phyloP scores from a whole-genome alignment of 2,113 vertebrate genomes.

The Tenrec ecaudatus region DNA sequence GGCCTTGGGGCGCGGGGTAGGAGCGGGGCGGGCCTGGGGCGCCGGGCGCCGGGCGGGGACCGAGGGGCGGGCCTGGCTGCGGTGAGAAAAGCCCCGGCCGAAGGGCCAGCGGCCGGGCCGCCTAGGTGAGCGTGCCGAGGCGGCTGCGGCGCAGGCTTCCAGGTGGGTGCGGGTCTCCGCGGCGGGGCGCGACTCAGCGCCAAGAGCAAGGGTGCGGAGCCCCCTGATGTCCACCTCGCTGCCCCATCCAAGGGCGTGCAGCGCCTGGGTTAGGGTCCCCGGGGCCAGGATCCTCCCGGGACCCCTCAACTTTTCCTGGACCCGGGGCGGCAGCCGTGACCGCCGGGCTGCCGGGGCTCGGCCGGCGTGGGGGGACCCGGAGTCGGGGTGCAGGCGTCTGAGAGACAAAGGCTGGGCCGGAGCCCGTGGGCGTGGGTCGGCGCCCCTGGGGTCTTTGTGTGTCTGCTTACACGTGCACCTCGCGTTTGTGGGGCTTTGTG shows the following conservation, averaged over 20 bases:
- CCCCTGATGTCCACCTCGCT: neutral
- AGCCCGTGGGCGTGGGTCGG: slow-evolving; percentile 36
- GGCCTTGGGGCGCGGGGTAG: neutral
- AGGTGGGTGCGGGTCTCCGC: slow-evolving; percentile 57
- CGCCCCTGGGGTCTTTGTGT: slow-evolving; percentile 71
- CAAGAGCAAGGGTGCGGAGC: neutral
- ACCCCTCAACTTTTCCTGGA: slow-evolving; percentile 74
- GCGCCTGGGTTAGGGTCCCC: slow-evolving; percentile 18
- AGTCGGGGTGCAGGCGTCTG: neutral
- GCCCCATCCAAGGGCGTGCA: neutral
- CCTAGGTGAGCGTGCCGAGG: slow-evolving; percentile 66
- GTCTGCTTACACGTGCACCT: slow-evolving; percentile 60
- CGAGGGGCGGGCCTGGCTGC: neutral
- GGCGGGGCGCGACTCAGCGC: neutral
- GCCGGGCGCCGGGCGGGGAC: neutral
- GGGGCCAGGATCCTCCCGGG: slow-evolving; percentile 11
- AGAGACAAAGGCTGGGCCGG: slow-evolving; percentile 71
- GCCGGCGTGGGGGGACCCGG: neutral
- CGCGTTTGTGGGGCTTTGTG: slow-evolving; percentile 59
- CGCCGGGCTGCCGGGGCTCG: neutral
- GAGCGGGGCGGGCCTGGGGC: neutral
- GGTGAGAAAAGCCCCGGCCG: neutral
- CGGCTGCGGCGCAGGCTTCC: slow-evolving; percentile 42
- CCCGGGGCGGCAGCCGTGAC: neutral
- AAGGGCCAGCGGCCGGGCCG: slow-evolving; percentile 37